Percentiles rank a stretch among this genome's conserved stretches.
These are phyloP conservation scores for Lithosia quadra DNA, from an alignment of 2,888 invertebrate genomes.

Conservation along the genomic window DNA sequence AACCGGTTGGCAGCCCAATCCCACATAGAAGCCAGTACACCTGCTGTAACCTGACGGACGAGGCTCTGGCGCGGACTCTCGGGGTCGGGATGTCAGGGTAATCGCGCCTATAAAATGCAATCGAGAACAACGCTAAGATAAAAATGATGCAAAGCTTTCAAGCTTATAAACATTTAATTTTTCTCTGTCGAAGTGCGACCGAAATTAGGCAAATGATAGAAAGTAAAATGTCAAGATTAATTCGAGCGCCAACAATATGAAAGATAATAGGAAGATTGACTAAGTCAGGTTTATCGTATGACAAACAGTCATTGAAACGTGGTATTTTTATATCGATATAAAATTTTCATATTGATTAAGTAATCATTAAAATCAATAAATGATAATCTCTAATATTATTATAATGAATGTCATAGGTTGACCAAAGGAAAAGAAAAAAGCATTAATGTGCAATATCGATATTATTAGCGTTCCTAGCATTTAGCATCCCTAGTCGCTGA, in stretches of 20 bases:
- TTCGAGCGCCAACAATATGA: too few species aligned
- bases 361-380: neutral
- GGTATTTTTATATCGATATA: neutral
- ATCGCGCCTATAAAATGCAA: neutral
- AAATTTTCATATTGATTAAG: too few species aligned
- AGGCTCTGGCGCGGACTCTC: too few species aligned
- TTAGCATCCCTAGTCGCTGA: slow-evolving; percentile 36
- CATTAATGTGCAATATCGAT: neutral
- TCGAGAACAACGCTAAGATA: neutral
- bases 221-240: too few species aligned
- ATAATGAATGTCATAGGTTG: neutral
- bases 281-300: too few species aligned
- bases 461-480: neutral
- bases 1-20: too few species aligned
- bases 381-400: neutral
- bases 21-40: too few species aligned
- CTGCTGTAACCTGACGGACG: too few species aligned
- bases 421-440: neutral
- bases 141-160: neutral
- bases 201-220: too few species aligned
- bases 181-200: neutral
- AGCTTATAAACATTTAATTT: neutral
- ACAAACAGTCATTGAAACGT: neutral
- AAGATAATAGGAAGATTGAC: too few species aligned
- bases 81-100: too few species aligned